These are phyloP conservation scores for Corythaixoides concolor DNA, from an alignment of 2,113 vertebrate species.

Conservation along the genomic window DNA sequence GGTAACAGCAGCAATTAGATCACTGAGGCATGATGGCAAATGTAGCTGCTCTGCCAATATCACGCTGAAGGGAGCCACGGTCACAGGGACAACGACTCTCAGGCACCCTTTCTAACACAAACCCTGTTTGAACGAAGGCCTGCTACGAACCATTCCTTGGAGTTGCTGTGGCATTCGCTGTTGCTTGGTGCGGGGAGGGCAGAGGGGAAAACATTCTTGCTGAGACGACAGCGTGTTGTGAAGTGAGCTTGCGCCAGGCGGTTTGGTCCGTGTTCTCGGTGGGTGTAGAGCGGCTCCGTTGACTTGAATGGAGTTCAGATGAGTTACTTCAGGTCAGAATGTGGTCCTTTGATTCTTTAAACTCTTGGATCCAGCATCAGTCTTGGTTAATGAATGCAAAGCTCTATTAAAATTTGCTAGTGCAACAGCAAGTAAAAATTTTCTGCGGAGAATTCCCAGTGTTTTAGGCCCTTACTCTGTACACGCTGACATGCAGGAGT, in stretches of 20 bases:
- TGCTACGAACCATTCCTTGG: neutral
- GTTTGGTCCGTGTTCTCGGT: neutral
- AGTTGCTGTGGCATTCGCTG: neutral
- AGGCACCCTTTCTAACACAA: neutral
- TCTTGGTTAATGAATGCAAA: neutral
- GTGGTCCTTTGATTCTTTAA: neutral
- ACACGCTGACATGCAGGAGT: neutral
- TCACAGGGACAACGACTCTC: neutral
- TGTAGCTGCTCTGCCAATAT: neutral
- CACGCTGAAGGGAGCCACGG: neutral
- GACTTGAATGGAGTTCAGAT: neutral
- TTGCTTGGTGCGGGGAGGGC: neutral
- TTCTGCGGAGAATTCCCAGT: neutral
- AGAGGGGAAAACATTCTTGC: neutral
- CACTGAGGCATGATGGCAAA: conserved; percentile 20
- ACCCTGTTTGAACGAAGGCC: neutral
- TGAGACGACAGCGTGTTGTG: neutral
- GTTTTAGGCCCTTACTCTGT: neutral
- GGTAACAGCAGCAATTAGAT: conserved; percentile 24
- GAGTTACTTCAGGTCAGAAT: neutral
- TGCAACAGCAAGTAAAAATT: neutral
- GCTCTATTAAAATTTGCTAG: neutral
- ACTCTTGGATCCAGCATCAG: neutral
- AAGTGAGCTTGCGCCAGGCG: neutral
- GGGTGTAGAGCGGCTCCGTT: neutral